Evolutionary conservation across 2,113 vertebrate genomes (phyloP), one percentile per base, ranked within the genome.

Genomic region (Marmota flaviventris): DNA sequence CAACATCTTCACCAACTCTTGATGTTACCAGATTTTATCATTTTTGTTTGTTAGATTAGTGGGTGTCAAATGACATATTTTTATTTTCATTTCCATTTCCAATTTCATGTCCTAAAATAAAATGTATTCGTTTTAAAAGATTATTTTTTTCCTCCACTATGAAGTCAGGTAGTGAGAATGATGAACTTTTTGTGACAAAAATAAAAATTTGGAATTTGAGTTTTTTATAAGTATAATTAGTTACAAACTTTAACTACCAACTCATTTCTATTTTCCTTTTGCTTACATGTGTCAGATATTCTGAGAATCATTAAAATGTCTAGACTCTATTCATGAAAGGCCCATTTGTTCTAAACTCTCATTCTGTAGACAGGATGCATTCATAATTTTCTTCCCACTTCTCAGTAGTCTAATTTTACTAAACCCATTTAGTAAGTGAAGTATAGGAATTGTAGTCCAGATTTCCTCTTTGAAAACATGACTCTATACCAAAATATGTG

Each of bases 41-140:
- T 91, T 95, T 72, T 22, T 58, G 22, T 58, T 87, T 92, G 56
- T 29, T 92, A 29, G 42, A 86, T 92, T 86, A 34, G 20, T 81
- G n/a, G 9, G 4, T 92, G 53, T 25, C 34, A 29, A 82, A 56
- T 95, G 53, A 53, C 61, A 56, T 65, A 13, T 78, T 85, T 7
- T 65, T 39, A 79, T 73, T 79, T 91, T 86, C 86, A 79, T 73
- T 81, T 72, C 6, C 22, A 37, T 45, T 87, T 87, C 12, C 45
- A 87, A 25, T 56, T 87, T 82, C 16, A n/a, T n/a, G 4, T 87
- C 75, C 42, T 73, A 89, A 65, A 65, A 84, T 83, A 61, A 39
- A 75, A 20, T 29, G 39, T 67, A 69, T 76, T 83, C 76, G 5
- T 69, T 84, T 84, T 75, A 67, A 89, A 84, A 42, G 32, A 69